Evolutionary conservation across 2,888 invertebrate species (phyloP).

Genomic region (Euplagia quadripunctaria): DNA sequence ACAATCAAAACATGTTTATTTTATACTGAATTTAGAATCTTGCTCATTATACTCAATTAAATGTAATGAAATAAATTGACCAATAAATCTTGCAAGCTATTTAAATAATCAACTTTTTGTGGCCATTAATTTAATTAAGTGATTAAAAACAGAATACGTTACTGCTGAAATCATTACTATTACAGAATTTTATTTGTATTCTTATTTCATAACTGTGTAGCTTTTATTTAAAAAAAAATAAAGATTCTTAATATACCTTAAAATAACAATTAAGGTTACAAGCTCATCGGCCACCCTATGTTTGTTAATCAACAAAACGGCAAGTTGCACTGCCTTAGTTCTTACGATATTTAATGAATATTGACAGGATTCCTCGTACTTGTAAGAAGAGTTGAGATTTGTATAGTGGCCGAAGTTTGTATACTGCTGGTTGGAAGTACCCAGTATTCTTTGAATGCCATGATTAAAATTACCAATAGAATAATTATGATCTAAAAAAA

Average conservation of each 20-base stretch:
- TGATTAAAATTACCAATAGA: too few species aligned
- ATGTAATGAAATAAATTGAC: constrained; percentile 40
- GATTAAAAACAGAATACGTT: constrained; percentile 20
- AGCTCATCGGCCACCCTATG: too few species aligned
- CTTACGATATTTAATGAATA: too few species aligned
- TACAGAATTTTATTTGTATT: background rate
- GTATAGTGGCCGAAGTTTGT: too few species aligned
- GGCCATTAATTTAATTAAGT: constrained; percentile 36
- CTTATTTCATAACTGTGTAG: background rate
- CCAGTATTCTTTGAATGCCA: too few species aligned
- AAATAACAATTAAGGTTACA: too few species aligned
- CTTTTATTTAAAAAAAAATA: background rate
- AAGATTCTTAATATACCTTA: background rate
- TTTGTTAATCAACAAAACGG: too few species aligned
- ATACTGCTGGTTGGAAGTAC: too few species aligned
- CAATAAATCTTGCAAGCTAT: constrained; percentile 32
- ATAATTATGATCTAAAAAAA: too few species aligned
- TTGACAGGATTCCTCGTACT: too few species aligned
- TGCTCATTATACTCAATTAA: constrained; percentile 24
- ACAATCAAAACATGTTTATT: constrained; percentile 27
- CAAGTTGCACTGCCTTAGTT: too few species aligned
- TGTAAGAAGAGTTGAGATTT: too few species aligned
- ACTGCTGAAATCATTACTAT: constrained; percentile 10
- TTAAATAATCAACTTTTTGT: constrained; percentile 36
- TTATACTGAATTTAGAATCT: constrained; percentile 24